A percentile compares a stretch with the other conserved stretches of the same genome.
Evolutionary conservation across 2,797 vertebrate species (phyloP).

Genomic region (Prionace glauca): DNA sequence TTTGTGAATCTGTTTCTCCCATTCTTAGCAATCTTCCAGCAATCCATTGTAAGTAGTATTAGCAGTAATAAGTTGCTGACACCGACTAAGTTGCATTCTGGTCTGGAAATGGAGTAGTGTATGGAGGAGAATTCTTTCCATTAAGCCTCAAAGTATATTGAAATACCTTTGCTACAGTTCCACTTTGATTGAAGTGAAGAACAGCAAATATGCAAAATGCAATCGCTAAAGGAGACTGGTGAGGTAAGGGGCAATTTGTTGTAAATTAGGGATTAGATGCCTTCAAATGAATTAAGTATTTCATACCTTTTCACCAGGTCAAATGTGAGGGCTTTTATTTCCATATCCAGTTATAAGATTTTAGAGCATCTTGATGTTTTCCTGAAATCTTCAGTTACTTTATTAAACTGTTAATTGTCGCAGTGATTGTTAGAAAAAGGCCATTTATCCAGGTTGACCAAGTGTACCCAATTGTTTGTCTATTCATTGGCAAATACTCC

Average conservation of each 20-base stretch:
- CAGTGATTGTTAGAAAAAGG: not conserved
- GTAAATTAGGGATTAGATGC: not conserved
- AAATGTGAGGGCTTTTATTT: not conserved
- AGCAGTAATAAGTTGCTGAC: not conserved
- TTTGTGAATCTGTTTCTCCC: not conserved
- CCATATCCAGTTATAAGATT: not conserved
- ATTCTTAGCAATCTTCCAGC: not conserved
- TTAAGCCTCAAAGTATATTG: not conserved
- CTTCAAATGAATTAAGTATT: slow-evolving; percentile 12
- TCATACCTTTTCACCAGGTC: not conserved
- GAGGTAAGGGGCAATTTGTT: slow-evolving; percentile 3
- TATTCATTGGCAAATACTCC: not conserved
- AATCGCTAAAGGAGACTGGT: not conserved
- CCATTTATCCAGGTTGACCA: not conserved
- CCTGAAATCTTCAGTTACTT: not conserved
- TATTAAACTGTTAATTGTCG: not conserved
- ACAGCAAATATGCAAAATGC: slow-evolving; percentile 12
- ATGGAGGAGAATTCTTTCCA: not conserved
- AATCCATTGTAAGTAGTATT: not conserved
- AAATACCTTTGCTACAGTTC: slow-evolving; percentile 10
- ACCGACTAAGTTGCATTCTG: not conserved
- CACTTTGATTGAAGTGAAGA: not conserved
- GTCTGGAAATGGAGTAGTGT: not conserved
- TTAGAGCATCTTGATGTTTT: not conserved
- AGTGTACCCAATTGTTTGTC: not conserved